phyloP scores from a whole-genome alignment of 2,797 vertebrate species.

The Eulemur mongoz region DNA sequence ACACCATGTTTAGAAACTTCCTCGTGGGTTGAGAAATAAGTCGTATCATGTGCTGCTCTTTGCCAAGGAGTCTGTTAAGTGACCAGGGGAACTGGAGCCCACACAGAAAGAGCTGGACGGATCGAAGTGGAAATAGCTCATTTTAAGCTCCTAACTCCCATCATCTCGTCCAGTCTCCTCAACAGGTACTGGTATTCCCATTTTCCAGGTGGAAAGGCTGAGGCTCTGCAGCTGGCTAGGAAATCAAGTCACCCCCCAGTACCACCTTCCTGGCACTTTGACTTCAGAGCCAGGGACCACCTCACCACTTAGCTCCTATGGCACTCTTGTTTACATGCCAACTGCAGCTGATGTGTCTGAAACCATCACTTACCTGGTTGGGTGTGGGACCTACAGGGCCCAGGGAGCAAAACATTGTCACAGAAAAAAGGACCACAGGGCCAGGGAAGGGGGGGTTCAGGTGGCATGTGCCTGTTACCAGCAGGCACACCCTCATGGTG shows the following conservation, averaged over 20 bases:
- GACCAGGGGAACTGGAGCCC: neutral
- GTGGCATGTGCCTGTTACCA: accelerated
- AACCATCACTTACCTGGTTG: accelerated
- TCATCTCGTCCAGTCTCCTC: neutral
- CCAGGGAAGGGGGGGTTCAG: neutral
- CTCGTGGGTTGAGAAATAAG: neutral
- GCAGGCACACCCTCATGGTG: accelerated
- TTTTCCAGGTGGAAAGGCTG: neutral
- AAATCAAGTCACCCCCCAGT: accelerated
- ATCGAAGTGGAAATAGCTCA: neutral
- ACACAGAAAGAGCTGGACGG: neutral
- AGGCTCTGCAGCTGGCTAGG: neutral
- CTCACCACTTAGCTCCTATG: neutral
- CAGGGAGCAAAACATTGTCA: neutral
- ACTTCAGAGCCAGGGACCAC: neutral
- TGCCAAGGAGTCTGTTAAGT: neutral
- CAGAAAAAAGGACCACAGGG: neutral
- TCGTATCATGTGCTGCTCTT: accelerated
- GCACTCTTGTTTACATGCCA: neutral
- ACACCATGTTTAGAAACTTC: neutral
- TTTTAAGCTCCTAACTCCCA: neutral
- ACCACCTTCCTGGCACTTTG: too few species aligned
- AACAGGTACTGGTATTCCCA: accelerated
- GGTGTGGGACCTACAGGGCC: neutral
- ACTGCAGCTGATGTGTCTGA: neutral